Base-by-base conservation (phyloP, 2,797 vertebrate species). In the Malurus splendens region DNA sequence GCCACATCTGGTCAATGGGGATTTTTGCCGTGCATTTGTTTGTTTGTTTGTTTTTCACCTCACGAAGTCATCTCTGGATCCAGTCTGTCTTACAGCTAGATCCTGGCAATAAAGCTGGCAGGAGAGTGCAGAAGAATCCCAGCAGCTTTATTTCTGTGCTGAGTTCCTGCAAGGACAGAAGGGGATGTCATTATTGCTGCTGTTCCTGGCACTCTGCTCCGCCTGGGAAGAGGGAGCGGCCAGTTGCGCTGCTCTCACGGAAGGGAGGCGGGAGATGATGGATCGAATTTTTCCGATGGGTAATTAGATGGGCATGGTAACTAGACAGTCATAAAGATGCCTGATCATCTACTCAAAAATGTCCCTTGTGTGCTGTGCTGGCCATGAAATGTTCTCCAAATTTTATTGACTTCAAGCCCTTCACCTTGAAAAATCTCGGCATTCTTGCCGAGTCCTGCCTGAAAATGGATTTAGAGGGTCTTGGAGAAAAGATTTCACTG, bases 141-240 rank as follows among this genome's bases (percentile, higher is more conserved):
- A 86, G 77, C 80, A 89, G 67, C 87, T 82, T 0, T 36, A 60
- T 91, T 88, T 93, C 86, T 92, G 64, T 50, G 77, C 39, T 83
- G 71, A 33, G 77, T 70, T 95, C 82, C 67, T 86, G 71, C 1
- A 9, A 86, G 91, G 91, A 88, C 77, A 88, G 92, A 86, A 94
- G 92, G 82, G 56, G 74, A 73, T 89, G 82, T 93, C 91, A 87
- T 93, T 94, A 89, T 54, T 92, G 87, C 87, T 82, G 30, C 87
- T 79, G 77, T 61, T 94, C 80, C 81, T 94, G 91, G 89, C 93
- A 92, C 33, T 70, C 74, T 86, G 79, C 85, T 87, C 56, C 24
- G 66, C 11, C 71, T 67, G 86, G 80, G 82, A 86, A 78, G 52
- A 82, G 71, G 87, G 64, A 93, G 64, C 1, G 3, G 91, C 18